Conservation (phyloP, 2,797 vertebrate species). For the Macrochelys suwanniensis region DNA sequence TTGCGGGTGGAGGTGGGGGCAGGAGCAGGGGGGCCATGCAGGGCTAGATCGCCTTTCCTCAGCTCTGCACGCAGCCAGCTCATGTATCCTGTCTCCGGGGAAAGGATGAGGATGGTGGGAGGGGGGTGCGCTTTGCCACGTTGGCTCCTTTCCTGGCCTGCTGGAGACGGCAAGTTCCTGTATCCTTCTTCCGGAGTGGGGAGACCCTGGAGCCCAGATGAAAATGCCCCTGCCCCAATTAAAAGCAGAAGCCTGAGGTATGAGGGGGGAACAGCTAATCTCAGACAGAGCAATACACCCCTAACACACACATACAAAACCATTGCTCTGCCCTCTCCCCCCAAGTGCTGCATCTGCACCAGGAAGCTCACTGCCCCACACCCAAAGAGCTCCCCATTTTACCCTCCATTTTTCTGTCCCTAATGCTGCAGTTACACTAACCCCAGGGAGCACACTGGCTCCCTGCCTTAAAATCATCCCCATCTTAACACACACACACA, state of each 20-base stretch:
- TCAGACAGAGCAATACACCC: not conserved
- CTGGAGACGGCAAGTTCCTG: not conserved
- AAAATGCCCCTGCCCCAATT: not conserved
- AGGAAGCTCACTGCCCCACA: not conserved
- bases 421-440: too few relatives aligned
- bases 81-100: constrained; percentile 24
- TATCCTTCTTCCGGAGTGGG: not conserved
- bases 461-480: not conserved
- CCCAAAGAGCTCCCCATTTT: not conserved
- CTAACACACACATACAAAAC: too few relatives aligned
- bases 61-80: not conserved
- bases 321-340: too few relatives aligned
- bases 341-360: not conserved
- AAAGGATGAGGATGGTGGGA: not conserved
- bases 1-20: not conserved
- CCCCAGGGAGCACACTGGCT: too few relatives aligned
- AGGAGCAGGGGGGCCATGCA: not conserved
- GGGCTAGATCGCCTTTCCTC: not conserved
- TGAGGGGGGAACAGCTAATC: not conserved
- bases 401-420: not conserved
- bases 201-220: not conserved
- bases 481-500: not conserved
- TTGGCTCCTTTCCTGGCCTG: constrained; percentile 25
- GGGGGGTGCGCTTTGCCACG: not conserved
- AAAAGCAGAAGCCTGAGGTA: not conserved